Evolutionary conservation across 1,140 invertebrate species (phyloP), one percentile per base, ranked within the genome.

Genomic region (Belonocnema kinseyi): DNA sequence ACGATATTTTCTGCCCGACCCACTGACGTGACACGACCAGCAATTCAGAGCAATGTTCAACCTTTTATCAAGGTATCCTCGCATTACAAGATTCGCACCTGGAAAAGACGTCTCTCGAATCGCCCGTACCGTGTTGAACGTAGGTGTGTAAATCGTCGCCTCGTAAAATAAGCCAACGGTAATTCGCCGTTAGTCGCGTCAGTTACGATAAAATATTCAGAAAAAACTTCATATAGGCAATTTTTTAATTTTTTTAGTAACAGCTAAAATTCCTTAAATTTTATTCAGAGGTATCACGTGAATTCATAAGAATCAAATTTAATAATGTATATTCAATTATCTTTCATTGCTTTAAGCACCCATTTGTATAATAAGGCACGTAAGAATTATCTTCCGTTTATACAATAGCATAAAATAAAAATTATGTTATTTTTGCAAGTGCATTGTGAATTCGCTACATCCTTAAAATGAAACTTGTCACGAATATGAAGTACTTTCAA

Each of bases 1-100:
- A 77, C 79, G 82, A 82, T 80, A 84, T 75, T 79, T 79, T 82
- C 72, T 79, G 74, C 79, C 46, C 82, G 85, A 86, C 86, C 85
- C 85, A 87, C 85, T 87, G 82, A 84, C 82, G 81, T 79, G 85
- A 82, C 85, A 87, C 86, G 83, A 81, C 83, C 82, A 82, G 73
- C 77, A 78, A 86, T 85, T 82, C 81, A 78, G 79, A 80, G 73
- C 77, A 80, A 83, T 80, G 79, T 77, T 73, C 73, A 50, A 26
- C 71, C 73, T 82, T 82, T 81, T 77, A 77, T 82, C 77, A 73
- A 74, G 66, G 74, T 70, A 54, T 52, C n/a, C 21, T 76, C 17
- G 53, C 56, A 72, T 72, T 72, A 72, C 66, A 70, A 72, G 17
- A 40, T 40, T 26, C 75, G 51, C 78, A 74, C 78, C 53, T 74